Evolutionary conservation across 2,888 invertebrate genomes (phyloP), one percentile per base, ranked within the genome.

Genomic region (Stenodera caucasica): DNA sequence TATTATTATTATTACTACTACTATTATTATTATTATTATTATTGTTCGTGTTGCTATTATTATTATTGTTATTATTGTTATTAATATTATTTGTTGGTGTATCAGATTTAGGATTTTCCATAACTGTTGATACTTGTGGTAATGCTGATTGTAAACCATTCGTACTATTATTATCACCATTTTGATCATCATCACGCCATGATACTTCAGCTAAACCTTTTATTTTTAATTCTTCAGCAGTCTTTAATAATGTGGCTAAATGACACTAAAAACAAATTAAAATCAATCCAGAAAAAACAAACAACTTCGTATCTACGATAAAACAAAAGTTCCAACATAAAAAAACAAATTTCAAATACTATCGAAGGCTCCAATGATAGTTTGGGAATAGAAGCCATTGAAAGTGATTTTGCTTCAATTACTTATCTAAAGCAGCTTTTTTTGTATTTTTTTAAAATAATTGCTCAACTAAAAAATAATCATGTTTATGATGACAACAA

Each of bases 141-240:
- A 81, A 74, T 21, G 77, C 76, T 33, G 79, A 80, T 45, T 64
- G 64, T 29, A 76, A 64, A 29, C 75, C 75, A 63, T 76, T 77
- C 11, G 71, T 68, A 64, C 72, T 72, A 57, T 74, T 64, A 55
- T 78, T 77, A 30, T 72, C 75, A 59, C 74, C 70, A 50, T 74
- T 63, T 18, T 53, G 75, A 26, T 83, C 83, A 61, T 85, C 85
- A 55, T 89, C 88, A 70, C 90, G 88, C 90, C 94, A 94, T 68
- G 93, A 91, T 12, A 94, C 92, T 78, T 95, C 94, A 53, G 94
- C 94, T 55, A 95, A 82, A 0, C 95, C 96, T 81, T 96, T 96
- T 74, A 96, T 94, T 78, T 92, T 88, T 21, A 96, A 84, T 79
- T 94, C 94, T 80, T 96, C 95, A 0, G 96, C 96, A 55, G 95